Percentiles rank a stretch among this genome's conserved stretches.
phyloP scores from a whole-genome alignment of 2,113 vertebrate species.

The Thomomys bottae region DNA sequence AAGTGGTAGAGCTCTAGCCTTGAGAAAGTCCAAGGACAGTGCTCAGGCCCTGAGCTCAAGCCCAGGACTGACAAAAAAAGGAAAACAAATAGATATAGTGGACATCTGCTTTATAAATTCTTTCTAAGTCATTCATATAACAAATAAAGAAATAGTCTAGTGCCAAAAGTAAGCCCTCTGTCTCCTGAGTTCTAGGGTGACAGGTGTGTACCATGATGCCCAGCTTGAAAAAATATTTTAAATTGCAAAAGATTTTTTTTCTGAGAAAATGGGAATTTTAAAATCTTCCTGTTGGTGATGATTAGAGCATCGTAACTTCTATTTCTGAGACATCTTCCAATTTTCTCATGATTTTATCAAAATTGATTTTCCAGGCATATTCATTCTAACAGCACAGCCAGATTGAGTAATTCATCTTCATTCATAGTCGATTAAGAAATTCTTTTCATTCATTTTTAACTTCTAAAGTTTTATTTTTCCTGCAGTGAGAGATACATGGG shows the following conservation, averaged over 20 bases:
- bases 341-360: background rate
- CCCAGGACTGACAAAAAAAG: no score
- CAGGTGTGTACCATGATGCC: no score
- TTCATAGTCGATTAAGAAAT: background rate
- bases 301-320: background rate
- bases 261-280: background rate
- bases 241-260: background rate
- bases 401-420: background rate
- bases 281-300: background rate
- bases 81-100: no score
- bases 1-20: no score
- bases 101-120: no score
- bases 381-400: background rate
- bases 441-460: background rate
- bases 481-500: background rate
- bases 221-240: background rate
- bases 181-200: background rate
- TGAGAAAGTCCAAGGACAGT: no score
- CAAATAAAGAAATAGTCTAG: background rate
- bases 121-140: no score
- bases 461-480: conserved; percentile 4
- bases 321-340: background rate
- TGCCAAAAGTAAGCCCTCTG: background rate
- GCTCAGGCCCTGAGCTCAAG: no score
- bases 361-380: background rate